Percentiles rank a stretch among this genome's conserved stretches.
These are phyloP conservation scores for Cephalophus harveyi DNA, from an alignment of 2,113 vertebrate species.

Conservation along the genomic window DNA sequence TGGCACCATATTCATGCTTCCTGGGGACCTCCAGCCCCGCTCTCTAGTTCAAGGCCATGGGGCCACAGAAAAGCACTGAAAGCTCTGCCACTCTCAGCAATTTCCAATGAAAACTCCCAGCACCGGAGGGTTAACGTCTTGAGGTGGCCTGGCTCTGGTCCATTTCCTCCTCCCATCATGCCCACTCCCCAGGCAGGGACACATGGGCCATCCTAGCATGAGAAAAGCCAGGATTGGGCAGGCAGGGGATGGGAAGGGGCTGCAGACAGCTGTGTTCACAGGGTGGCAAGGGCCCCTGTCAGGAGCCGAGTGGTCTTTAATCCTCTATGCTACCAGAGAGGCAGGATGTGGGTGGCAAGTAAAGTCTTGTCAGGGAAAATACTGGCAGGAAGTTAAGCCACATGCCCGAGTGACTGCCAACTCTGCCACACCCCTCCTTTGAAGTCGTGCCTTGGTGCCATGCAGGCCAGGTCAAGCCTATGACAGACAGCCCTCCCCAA, in stretches of 20 bases:
- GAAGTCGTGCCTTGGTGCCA: not conserved
- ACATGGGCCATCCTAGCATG: too few species aligned
- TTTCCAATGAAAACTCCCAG: constrained; percentile 52
- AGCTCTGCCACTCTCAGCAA: not conserved
- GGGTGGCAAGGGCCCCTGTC: constrained; percentile 74
- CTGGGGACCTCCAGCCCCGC: not conserved
- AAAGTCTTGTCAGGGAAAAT: constrained; percentile 73
- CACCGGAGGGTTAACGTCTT: not conserved
- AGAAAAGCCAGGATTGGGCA: constrained; percentile 59
- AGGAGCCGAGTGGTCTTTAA: constrained; percentile 41
- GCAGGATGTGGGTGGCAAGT: constrained; percentile 76
- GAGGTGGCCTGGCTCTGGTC: constrained; percentile 69
- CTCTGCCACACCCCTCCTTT: constrained; percentile 44
- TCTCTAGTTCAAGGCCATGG: not conserved
- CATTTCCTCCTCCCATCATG: not conserved
- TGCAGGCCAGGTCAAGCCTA: constrained; percentile 38
- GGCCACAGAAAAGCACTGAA: not conserved
- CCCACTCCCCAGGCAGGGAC: not conserved
- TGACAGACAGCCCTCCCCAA: not conserved
- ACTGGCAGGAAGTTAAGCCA: constrained; percentile 64
- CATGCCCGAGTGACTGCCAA: constrained; percentile 53
- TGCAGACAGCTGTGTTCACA: constrained; percentile 64
- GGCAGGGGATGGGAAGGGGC: constrained; percentile 69
- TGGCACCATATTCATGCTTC: constrained; percentile 34
- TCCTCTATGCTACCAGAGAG: constrained; percentile 67